phyloP scores from a whole-genome alignment of 1,140 invertebrate genomes.

The Lasaia peninsularis region DNA sequence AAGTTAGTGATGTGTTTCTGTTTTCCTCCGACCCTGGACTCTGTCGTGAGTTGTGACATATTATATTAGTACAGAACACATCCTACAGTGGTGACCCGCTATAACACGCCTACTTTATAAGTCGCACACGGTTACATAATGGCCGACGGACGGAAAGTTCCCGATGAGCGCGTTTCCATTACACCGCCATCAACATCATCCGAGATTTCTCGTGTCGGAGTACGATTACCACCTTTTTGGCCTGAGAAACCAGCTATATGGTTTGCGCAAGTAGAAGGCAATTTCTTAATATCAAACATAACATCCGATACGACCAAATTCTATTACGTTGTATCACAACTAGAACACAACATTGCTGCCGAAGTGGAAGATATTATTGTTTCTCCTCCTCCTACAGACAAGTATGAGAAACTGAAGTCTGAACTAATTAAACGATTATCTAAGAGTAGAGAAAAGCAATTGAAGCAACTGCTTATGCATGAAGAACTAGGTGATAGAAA shows the following conservation, averaged over 20 bases:
- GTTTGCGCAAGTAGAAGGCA: conserved; percentile 14
- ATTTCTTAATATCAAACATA: conserved; percentile 2
- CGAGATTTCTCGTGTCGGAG: conserved; percentile 16
- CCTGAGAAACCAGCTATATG: conserved; percentile 4
- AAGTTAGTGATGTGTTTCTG: too few relatives aligned
- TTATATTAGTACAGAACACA: too few relatives aligned
- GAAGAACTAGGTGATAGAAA: conserved; percentile 1
- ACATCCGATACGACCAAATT: too few relatives aligned
- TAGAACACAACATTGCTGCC: too few relatives aligned
- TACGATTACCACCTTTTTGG: conserved; percentile 16
- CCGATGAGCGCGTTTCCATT: too few relatives aligned
- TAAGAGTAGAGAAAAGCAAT: not conserved
- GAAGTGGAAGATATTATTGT: not conserved
- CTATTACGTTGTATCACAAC: too few relatives aligned
- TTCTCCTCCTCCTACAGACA: not conserved
- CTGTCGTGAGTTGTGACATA: too few relatives aligned
- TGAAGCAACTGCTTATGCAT: not conserved
- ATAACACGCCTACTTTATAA: too few relatives aligned
- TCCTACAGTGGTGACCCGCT: too few relatives aligned
- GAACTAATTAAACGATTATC: not conserved
- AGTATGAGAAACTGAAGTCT: not conserved
- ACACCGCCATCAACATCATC: conserved; percentile 1
- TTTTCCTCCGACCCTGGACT: too few relatives aligned
- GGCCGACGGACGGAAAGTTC: too few relatives aligned
- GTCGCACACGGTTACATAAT: too few relatives aligned